These are phyloP conservation scores for Manis crassicaudata DNA, from an alignment of 2,797 vertebrate species.

Conservation along the genomic window DNA sequence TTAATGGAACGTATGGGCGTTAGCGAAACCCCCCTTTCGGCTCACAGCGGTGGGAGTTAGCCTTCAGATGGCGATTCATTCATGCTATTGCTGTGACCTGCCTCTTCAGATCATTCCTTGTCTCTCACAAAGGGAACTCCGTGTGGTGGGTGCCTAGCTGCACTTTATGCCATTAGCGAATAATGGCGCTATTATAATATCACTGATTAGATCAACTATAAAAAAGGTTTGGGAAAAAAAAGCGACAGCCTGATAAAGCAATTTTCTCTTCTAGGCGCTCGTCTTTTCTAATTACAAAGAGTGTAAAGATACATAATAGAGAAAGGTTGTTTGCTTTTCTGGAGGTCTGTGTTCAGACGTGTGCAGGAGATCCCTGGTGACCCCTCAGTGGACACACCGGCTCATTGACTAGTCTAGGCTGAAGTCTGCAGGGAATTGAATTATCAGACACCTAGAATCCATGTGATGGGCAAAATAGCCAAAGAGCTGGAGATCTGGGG, in stretches of 20 bases:
- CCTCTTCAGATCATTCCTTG: slow-evolving; percentile 66
- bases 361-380: neutral
- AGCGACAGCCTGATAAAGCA: neutral
- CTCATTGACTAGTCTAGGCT: slow-evolving; percentile 1
- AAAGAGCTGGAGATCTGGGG: slow-evolving; percentile 69
- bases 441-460: slow-evolving; percentile 68
- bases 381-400: neutral
- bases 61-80: slow-evolving; percentile 38
- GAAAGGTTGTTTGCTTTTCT: neutral
- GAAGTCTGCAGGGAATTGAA: neutral
- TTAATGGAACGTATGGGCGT: slow-evolving; percentile 58
- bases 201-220: slow-evolving; percentile 20
- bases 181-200: slow-evolving; percentile 43
- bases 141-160: neutral
- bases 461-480: slow-evolving; percentile 70
- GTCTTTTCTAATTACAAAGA: neutral
- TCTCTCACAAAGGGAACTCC: slow-evolving; percentile 69
- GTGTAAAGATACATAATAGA: neutral
- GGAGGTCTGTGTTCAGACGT: neutral
- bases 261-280: neutral
- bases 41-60: slow-evolving; percentile 24
- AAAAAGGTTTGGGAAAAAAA: neutral
- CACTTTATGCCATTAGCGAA: slow-evolving; percentile 27
- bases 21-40: slow-evolving; percentile 55
- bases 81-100: neutral